Base-by-base conservation (phyloP, 23 tunicate genomes). In the Botrylloides violaceus region DNA sequence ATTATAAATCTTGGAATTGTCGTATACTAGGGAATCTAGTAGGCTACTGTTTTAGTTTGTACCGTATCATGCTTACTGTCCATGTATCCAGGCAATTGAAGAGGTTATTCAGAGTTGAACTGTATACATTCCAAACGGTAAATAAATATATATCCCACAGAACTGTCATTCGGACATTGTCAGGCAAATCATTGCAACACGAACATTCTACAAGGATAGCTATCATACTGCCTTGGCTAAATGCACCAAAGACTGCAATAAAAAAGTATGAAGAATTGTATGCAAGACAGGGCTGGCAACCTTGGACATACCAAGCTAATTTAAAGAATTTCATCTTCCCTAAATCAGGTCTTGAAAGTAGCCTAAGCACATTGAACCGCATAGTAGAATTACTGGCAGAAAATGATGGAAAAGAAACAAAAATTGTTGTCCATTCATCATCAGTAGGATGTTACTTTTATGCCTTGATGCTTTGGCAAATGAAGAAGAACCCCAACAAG, bases 391-490 rank as follows among this genome's bases (percentile, higher is more conserved):
- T 71, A 4, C 26, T 36, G 53, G 53, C 29, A 3, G 34, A 66
- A 23, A 1, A 59, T 29, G 56, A 43, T 12, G 15, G 61, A 21
- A 26, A 65, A 1, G 59, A 73, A 20, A 57, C 30, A 49, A 39
- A 39, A 43, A 43, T 88, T 3, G 56, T 88, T 7, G 77, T 82
- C 36, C 96, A 88, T 72, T 82, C 88, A 9, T 83, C 77, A 71
- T 88, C 96, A 55, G 59, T 88, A 59, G 96, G 96, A 2, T 77
- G 96, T 59, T 88, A 88, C 47, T 82, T 88, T 36, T 88, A 88
- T 37, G 55, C 84, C 12, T 43, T 88, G 65, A 77, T 88, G 84
- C 49, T 88, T 22, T 20, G 73, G 48, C 65, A 70, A 55, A 20
- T 82, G 68, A 37, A 73, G 72, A 71, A 35, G 6, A 50, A 88